Conservation (phyloP, 2,888 invertebrate genomes). For the Osmoderma eremita region DNA sequence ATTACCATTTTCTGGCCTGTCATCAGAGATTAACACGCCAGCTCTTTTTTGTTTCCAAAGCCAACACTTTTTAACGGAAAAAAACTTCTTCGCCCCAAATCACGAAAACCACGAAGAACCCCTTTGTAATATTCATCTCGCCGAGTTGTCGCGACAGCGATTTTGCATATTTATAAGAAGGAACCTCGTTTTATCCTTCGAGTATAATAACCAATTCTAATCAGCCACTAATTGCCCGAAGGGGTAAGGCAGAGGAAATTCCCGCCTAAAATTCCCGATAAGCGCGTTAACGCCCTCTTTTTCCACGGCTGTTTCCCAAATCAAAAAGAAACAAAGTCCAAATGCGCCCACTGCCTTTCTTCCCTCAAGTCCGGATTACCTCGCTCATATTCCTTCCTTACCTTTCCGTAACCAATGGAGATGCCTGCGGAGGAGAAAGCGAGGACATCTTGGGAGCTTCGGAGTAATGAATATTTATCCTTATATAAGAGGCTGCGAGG, state of each 20-base stretch:
- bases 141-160: neutral
- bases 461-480: slow-evolving; percentile 59
- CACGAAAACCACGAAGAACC: too few species aligned
- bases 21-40: too few species aligned
- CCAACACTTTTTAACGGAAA: neutral
- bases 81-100: too few species aligned
- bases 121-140: slow-evolving; percentile 20
- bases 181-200: neutral
- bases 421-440: too few species aligned
- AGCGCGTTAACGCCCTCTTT: neutral
- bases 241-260: neutral
- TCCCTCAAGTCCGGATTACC: too few species aligned
- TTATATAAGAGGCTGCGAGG: slow-evolving; percentile 54
- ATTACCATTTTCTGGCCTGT: neutral
- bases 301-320: neutral
- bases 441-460: slow-evolving; percentile 3
- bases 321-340: neutral
- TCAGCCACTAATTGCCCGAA: slow-evolving; percentile 18
- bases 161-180: slow-evolving; percentile 26
- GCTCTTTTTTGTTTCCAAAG: too few species aligned
- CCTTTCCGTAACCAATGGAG: neutral
- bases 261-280: slow-evolving; percentile 4
- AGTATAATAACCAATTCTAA: slow-evolving; percentile 6
- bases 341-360: too few species aligned
- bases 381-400: too few species aligned